These are phyloP conservation scores for Psilanteris sp. DNA, from an alignment of 1,140 invertebrate genomes.

Conservation along the genomic window DNA sequence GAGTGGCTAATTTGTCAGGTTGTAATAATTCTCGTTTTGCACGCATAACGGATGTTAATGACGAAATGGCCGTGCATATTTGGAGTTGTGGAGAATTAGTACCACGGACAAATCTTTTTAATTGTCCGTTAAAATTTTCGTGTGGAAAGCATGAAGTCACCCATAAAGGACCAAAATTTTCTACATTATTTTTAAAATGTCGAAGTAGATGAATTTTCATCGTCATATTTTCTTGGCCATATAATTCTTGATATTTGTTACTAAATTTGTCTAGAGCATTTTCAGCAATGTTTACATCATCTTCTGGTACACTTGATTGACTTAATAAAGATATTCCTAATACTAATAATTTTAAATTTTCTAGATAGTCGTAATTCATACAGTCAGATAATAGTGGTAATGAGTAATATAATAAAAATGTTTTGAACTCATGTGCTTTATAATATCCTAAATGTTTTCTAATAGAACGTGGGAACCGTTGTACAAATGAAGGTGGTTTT, in stretches of 20 bases:
- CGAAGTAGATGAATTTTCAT: too few relatives aligned
- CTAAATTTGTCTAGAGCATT: too few relatives aligned
- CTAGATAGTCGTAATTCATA: neutral
- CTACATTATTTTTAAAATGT: too few relatives aligned
- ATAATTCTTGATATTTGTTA: too few relatives aligned
- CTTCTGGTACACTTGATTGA: too few relatives aligned
- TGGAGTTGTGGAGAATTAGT: slow-evolving; percentile 17
- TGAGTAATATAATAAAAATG: slow-evolving; percentile 1
- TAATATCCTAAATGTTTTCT: neutral
- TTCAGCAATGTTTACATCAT: too few relatives aligned
- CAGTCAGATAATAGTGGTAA: neutral
- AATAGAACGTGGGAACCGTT: neutral
- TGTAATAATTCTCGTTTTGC: slow-evolving; percentile 4
- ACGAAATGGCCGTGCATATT: slow-evolving; percentile 4
- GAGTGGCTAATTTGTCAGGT: neutral
- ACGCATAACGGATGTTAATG: neutral
- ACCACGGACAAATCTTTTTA: slow-evolving; percentile 23
- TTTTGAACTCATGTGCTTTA: neutral
- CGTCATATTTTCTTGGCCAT: too few relatives aligned
- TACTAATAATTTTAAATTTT: too few relatives aligned
- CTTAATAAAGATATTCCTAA: neutral
- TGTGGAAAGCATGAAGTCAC: slow-evolving; percentile 36
- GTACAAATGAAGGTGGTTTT: neutral
- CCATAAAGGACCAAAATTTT: slow-evolving; percentile 51
- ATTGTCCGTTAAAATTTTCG: slow-evolving; percentile 28